Base-by-base conservation (phyloP, 2,113 vertebrate genomes). In the Coregonus clupeaformis region DNA sequence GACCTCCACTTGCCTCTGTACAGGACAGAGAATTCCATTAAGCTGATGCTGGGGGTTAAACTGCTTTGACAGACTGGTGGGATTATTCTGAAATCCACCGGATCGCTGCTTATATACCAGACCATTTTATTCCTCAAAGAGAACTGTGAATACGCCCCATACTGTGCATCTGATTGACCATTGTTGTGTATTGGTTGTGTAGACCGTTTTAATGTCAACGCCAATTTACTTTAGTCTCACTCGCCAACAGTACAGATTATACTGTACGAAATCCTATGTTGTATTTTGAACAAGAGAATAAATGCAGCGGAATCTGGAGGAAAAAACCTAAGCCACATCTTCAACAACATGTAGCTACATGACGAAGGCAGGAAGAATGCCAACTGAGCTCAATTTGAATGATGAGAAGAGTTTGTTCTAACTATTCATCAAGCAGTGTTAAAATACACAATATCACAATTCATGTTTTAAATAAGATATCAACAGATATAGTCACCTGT, bases 151-250 rank as follows among this genome's bases (percentile, higher is more conserved):
- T 66, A 27, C 20, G 14, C 16, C 49, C 27, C 66, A 47, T 68
- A 52, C 22, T 25, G n/a, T 62, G 1, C 52, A 20, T 62, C 45
- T 77, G 72, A 75, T 72, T 77, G 52, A 69, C 49, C 36, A 72
- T 73, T 78, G 73, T 75, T 63, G 52, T 27, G 14, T 6, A 72
- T 13, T 49, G 47, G 47, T 11, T 49, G 47, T 49, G 14, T 49
- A 59, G n/a, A 59, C n/a, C n/a, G n/a, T 59, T 59, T 59, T 59
- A 22, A 59, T n/a, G 57, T 59, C 57, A 59, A 20, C 22, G 57
- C 57, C 57, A n/a, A 59, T 9, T 59, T 5, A n/a, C 20, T n/a
- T 59, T 14, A 22, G 18, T 59, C 18, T n/a, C 36, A 20, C 57
- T 14, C 7, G 57, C 6, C 57, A 59, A 59, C 57, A 59, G 57